Evolutionary conservation across 2,113 vertebrate genomes (phyloP), one percentile per base, ranked within the genome.

Genomic region (Colinus virginianus): DNA sequence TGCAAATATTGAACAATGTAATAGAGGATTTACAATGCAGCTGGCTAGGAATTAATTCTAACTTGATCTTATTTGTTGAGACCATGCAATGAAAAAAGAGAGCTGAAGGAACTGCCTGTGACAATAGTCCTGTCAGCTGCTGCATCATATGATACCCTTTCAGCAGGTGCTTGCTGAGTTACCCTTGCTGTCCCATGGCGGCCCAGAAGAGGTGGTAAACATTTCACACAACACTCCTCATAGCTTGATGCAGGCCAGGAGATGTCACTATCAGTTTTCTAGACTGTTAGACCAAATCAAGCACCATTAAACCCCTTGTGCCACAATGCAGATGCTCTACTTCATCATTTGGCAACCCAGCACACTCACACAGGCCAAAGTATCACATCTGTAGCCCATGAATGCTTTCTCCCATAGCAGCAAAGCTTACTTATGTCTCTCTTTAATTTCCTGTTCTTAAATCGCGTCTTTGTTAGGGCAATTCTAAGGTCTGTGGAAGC

Each of bases 101-200:
- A 20, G 2, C 13, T 55, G 76, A 25, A 70, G 55, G 51, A 70
- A 21, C 59, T 43, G 36, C 32, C 26, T 18, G 49, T 66, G 72
- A 83, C 45, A 69, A 43, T 34, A 63, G 48, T 34, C 11, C 34
- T 42, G 7, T 66, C 55, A 49, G 9, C 32, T 45, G 36, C 62
- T 68, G 43, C 17, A 15, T 34, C 38, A 0, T 48, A 4, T 22
- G 43, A 56, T 32, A 30, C 22, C 46, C 7, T 26, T 28, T 0
- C 42, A 80, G 42, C 61, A 67, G 49, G 9, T 42, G 34, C 20
- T 3, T 43, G 36, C 26, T 59, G 51, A 78, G 22, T 38, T 59
- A 11, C 43, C 38, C n/a, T 84, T 4, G 1, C 25, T 87, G 66
- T 28, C 70, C 36, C n/a, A 6, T 34, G 66, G 13, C 25, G 40